Conservation (phyloP, 2,113 vertebrate genomes). For the Labeo rohita region DNA sequence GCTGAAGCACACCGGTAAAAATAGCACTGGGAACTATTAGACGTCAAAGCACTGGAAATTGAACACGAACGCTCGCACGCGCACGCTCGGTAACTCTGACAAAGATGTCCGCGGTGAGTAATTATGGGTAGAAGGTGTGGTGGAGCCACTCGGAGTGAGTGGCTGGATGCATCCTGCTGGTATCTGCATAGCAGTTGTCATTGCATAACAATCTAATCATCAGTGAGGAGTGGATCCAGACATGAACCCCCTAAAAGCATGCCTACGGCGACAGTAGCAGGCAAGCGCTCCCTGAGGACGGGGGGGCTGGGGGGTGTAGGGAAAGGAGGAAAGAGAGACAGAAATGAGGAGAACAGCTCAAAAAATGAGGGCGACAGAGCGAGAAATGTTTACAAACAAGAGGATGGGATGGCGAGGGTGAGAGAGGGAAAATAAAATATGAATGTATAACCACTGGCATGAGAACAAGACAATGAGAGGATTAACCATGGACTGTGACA, state of each 20-base stretch:
- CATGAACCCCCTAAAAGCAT: slow-evolving; percentile 61
- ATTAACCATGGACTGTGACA: background rate
- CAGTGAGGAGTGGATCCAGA: slow-evolving; percentile 59
- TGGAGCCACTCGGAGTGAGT: slow-evolving; percentile 33
- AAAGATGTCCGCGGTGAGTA: slow-evolving; percentile 30
- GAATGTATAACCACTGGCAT: background rate
- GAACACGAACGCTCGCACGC: background rate
- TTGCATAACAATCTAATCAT: slow-evolving; percentile 63
- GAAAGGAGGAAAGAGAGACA: slow-evolving; percentile 13
- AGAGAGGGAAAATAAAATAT: slow-evolving; percentile 10
- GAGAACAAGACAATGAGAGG: background rate
- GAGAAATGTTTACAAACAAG: slow-evolving; percentile 57
- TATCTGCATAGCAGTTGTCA: slow-evolving; percentile 63
- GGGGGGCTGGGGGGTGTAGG: slow-evolving; percentile 25
- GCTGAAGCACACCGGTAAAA: slow-evolving; percentile 3
- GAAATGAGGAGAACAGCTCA: slow-evolving; percentile 22
- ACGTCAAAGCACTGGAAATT: slow-evolving; percentile 24
- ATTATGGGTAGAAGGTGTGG: slow-evolving; percentile 23
- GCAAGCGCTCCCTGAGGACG: slow-evolving; percentile 56
- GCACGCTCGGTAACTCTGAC: background rate
- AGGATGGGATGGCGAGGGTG: slow-evolving; percentile 26
- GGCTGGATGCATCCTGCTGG: slow-evolving; percentile 55
- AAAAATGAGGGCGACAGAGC: slow-evolving; percentile 49
- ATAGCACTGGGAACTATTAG: slow-evolving; percentile 23
- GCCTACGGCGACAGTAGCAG: slow-evolving; percentile 61